Evolutionary conservation across 2,888 invertebrate genomes (phyloP).

Genomic region (Eupithecia subumbrata): DNA sequence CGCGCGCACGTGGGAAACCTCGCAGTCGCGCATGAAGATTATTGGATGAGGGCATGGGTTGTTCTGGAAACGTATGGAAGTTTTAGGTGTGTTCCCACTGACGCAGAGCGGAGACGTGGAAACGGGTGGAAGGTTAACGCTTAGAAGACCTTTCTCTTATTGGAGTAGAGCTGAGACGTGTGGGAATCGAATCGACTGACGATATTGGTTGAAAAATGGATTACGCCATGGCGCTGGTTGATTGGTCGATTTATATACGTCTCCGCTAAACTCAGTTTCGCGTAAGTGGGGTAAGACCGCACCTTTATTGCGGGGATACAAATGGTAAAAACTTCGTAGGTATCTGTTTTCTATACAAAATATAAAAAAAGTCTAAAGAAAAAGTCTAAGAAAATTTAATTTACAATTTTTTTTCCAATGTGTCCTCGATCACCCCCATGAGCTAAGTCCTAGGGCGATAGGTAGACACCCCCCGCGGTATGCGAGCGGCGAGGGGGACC

Average conservation of each 20-base stretch:
- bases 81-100: neutral
- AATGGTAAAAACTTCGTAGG: neutral
- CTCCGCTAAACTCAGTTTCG: neutral
- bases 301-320: neutral
- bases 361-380: neutral
- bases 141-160: too few relatives aligned
- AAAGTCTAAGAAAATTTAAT: neutral
- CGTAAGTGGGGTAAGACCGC: neutral
- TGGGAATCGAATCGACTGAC: neutral
- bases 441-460: neutral
- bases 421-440: neutral
- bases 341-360: neutral
- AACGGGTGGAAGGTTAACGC: too few relatives aligned
- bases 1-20: conserved; percentile 90
- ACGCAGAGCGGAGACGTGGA: neutral
- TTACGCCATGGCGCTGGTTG: neutral
- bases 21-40: conserved; percentile 93
- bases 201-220: neutral
- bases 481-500: neutral
- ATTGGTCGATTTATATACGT: neutral
- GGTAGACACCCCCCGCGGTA: neutral
- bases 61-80: conserved; percentile 82
- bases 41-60: conserved; percentile 94
- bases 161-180: neutral
- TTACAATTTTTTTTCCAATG: neutral